Evolutionary conservation across 2,888 invertebrate species (phyloP), one percentile per base, ranked within the genome.

Genomic region (Pseudolycoriella hygida): DNA sequence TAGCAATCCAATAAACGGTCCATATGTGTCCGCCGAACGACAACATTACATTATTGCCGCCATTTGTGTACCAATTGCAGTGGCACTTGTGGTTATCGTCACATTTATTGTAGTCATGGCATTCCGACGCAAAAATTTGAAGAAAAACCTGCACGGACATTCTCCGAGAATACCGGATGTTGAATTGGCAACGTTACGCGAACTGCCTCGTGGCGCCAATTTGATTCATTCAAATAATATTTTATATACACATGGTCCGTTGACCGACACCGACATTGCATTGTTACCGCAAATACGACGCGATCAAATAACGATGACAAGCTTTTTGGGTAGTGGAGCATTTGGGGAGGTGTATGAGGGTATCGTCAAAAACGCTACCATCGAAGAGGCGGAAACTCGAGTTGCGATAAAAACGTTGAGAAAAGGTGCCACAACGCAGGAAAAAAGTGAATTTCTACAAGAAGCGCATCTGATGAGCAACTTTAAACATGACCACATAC

Each of bases 341-440:
- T 98, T 97, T 58, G 97, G 97, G 1, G 93, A 96, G 66, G 97
- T 97, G 1, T 93, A 86, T 60, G 90, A 93, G 67, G 97, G 96
- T 0, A 72, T 82, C 48, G 86, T 89, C 0, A 73, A 76, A 51
- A 75, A 80, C 52, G 34, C 20, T 19, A 67, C 82, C 39, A 73
- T 73, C 44, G 71, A 71, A 5, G 69, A 67, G 31, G 69, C 69
- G 17, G 77, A 77, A 47, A 80, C 76, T 15, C 79, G 80, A 57
- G 90, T 94, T n/a, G 94, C 94, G 11, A 83, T 94, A 31, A 94
- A 94, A 83, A 93, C 90, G 1, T 68, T 97, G 44, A 74, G 90
- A 40, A 90, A 94, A 65, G 90, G 89, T 15, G 90, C 93, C 3
- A 82, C 82, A 0, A 83, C 86, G 45, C 82, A 83, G 56, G 90